A percentile compares a stretch with the other conserved stretches of the same genome.
Evolutionary conservation across 2,113 vertebrate species (phyloP).

Genomic region (Eudyptes chrysolophus): DNA sequence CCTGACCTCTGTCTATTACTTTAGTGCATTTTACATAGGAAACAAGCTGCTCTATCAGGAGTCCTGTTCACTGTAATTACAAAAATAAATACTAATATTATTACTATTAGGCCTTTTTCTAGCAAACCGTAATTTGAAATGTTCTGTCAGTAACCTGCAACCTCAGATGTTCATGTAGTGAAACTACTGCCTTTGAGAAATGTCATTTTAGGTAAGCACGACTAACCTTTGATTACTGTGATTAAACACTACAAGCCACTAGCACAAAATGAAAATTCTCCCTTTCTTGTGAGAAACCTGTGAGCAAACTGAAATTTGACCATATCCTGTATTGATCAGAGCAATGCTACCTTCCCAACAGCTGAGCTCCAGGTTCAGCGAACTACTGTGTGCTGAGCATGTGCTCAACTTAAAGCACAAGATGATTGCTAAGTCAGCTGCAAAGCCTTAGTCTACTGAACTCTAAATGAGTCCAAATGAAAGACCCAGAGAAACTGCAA

Average conservation of each 20-base stretch:
- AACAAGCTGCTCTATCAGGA: not conserved
- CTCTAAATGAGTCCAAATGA: not conserved
- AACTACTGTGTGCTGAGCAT: not conserved
- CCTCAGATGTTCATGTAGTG: not conserved
- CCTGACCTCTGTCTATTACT: not conserved
- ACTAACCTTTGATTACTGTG: not conserved
- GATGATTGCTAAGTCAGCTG: not conserved
- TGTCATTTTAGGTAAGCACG: not conserved
- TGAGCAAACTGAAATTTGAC: not conserved
- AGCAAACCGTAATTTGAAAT: not conserved
- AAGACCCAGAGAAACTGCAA: not conserved
- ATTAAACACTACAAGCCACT: not conserved
- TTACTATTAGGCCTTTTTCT: not conserved
- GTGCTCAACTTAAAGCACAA: not conserved
- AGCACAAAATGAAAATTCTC: not conserved
- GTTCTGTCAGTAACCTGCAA: not conserved
- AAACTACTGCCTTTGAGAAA: not conserved
- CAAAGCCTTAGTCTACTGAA: not conserved
- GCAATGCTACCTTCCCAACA: not conserved
- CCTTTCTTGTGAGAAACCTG: not conserved
- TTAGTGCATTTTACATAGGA: not conserved
- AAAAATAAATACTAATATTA: not conserved
- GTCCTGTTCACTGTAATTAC: not conserved
- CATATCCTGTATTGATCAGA: not conserved
- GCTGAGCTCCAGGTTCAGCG: not conserved